Evolutionary conservation across 2,797 vertebrate species (phyloP).

Genomic region (Ctenosaura bakeri): DNA sequence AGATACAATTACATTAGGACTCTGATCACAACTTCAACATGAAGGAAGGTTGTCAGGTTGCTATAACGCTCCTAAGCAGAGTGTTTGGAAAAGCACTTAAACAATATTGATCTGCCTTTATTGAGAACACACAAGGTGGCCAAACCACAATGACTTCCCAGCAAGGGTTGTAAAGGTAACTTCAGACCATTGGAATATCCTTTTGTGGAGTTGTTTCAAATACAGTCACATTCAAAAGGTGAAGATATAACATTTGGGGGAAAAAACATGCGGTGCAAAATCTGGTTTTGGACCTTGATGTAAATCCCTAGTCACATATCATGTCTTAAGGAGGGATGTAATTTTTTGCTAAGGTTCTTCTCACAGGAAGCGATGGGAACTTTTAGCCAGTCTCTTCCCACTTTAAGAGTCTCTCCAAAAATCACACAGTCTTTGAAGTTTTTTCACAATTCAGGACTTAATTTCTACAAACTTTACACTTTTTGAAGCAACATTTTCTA

Average conservation of each 20-base stretch:
- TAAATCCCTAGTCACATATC: background rate
- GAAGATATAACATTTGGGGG: too few species aligned
- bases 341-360: background rate
- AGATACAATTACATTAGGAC: constrained; percentile 48
- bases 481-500: too few species aligned
- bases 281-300: too few species aligned
- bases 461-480: too few species aligned
- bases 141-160: rapidly evolving
- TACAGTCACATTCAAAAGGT: background rate
- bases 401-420: too few species aligned
- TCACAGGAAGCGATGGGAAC: too few species aligned
- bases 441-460: too few species aligned
- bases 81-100: background rate
- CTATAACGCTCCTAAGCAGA: constrained; percentile 21
- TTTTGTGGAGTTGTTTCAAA: background rate
- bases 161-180: background rate
- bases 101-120: background rate
- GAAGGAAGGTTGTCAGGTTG: constrained; percentile 41
- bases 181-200: background rate
- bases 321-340: too few species aligned
- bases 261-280: too few species aligned
- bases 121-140: background rate
- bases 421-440: too few species aligned
- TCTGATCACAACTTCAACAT: constrained; percentile 45
- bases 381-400: too few species aligned